Base-by-base conservation (phyloP, 2,888 invertebrate species). In the Brachylomia viminalis region DNA sequence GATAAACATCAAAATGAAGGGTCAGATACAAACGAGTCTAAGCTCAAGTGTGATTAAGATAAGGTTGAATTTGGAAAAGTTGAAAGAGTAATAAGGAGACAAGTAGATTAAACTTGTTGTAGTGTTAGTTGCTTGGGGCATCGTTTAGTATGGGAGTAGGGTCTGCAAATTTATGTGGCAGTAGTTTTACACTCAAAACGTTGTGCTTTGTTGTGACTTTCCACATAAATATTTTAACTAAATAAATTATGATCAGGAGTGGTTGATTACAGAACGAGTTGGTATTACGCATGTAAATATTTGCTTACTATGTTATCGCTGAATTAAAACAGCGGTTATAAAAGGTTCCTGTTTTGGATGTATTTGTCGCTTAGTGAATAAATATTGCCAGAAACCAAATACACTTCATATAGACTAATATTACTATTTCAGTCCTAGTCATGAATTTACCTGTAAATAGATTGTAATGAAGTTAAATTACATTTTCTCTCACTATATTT, bases 121-220 rank as follows among this genome's bases (percentile, higher is more conserved):
- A 85, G 87, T 86, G 85, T 87, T 84, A 88, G 87, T 86, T 82
- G 92, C 93, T 90, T 77, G 80, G 83, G 92, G 93, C 92, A 86
- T 91, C 92, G 90, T 92, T 93, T 93, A 93, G 89, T 86, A 87
- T 87, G 85, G 86, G 89, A 87, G 90, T 87, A 90, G 88, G 88
- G 87, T 86, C 85, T 75, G 88, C 88, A 91, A 91, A 93, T 93
- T 92, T 93, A 93, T 93, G 89, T 90, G 89, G 87, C 90, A 88
- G 89, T 89, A 89, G 90, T 89, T 92, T 92, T 89, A 88, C 91
- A 86, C 89, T 90, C 86, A 85, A 89, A 90, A 90, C 87, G 87
- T 89, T 90, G 84, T 86, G 90, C 90, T 92, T 92, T 92, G 92
- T 92, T 92, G 84, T 89, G 90, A 90, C 90, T 92, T 89, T 89